Conservation (phyloP, 2,113 vertebrate species). For the Hyaena hyaena region DNA sequence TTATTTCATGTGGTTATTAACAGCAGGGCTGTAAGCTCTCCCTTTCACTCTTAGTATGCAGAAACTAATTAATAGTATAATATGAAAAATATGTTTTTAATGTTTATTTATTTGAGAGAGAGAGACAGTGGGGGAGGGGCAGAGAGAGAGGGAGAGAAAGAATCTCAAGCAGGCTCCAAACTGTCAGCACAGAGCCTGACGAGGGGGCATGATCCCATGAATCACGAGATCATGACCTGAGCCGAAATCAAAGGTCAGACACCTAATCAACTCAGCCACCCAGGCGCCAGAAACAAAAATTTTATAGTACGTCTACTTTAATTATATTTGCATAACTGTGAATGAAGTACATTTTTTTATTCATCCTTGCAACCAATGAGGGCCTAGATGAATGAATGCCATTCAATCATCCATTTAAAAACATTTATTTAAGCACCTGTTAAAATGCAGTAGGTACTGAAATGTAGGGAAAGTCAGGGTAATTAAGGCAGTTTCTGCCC, state of each 20-base stretch:
- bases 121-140: too few relatives aligned
- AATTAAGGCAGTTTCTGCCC: neutral
- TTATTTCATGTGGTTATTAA: neutral
- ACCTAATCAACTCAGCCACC: too few relatives aligned
- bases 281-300: too few relatives aligned
- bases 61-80: neutral
- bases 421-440: neutral
- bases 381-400: neutral
- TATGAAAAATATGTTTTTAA: neutral
- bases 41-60: neutral
- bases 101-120: too few relatives aligned
- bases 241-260: too few relatives aligned
- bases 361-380: neutral
- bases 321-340: neutral
- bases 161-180: too few relatives aligned
- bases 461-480: neutral
- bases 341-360: neutral
- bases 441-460: neutral
- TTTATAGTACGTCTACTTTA: neutral
- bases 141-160: too few relatives aligned
- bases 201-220: too few relatives aligned
- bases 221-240: too few relatives aligned
- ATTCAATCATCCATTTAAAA: neutral
- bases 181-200: too few relatives aligned
- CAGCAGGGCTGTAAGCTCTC: neutral